phyloP scores from a whole-genome alignment of 1,140 invertebrate genomes.

The Daktulosphaira vitifoliae region DNA sequence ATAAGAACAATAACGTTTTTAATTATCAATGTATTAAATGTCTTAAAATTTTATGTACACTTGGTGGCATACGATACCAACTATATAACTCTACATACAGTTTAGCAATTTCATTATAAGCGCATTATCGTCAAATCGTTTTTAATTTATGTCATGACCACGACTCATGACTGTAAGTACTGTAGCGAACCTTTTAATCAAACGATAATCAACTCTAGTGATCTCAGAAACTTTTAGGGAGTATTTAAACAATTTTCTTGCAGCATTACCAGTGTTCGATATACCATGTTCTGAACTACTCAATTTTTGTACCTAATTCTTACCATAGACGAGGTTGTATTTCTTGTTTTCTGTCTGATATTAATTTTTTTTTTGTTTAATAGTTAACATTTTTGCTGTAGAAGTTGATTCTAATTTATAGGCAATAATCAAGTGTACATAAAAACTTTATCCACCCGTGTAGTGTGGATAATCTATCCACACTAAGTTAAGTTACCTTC shows the following conservation, averaged over 20 bases:
- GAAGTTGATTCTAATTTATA: constrained; percentile 23
- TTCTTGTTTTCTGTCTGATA: constrained; percentile 19
- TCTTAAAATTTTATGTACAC: constrained; percentile 41
- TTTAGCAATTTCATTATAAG: constrained; percentile 37
- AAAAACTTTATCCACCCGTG: constrained; percentile 32
- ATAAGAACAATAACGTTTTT: constrained; percentile 35
- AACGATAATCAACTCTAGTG: constrained; percentile 41
- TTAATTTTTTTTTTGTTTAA: constrained; percentile 30
- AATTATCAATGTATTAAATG: constrained; percentile 41
- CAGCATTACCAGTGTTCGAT: constrained; percentile 43
- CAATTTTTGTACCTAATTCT: constrained; percentile 36
- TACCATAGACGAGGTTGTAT: constrained; percentile 29
- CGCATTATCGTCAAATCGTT: constrained; percentile 37
- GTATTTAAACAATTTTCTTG: constrained; percentile 41
- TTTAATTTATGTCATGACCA: constrained; percentile 36
- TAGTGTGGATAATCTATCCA: constrained; percentile 33
- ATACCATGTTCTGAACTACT: constrained; percentile 38
- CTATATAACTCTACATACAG: constrained; percentile 37
- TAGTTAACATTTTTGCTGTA: constrained; percentile 14
- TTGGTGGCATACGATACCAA: constrained; percentile 41
- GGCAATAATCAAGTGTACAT: constrained; percentile 6
- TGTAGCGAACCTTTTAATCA: constrained; percentile 41
- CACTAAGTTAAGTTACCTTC: constrained; percentile 24
- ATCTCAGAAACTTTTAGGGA: constrained; percentile 40
- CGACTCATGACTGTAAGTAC: constrained; percentile 41